Base-by-base conservation (phyloP, 2,888 invertebrate species). In the Eilema caniola region DNA sequence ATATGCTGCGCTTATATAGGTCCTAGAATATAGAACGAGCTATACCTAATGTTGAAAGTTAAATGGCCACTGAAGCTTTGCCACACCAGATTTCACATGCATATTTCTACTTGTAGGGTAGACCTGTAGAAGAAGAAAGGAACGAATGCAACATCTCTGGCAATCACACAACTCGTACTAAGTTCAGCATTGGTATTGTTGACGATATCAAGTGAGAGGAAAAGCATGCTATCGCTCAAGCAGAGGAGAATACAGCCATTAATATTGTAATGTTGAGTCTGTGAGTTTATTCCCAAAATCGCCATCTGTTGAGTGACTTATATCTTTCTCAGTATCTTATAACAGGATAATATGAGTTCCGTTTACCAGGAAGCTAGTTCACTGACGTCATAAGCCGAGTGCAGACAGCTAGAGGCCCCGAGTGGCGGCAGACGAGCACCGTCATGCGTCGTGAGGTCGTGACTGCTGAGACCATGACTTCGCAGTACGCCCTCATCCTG, bases 371-470 rank as follows among this genome's bases (percentile, higher is more conserved):
- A 67, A 67, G 24, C 47, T n/a, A 5, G 24, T 66, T 28, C 2
- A 24, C 41, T 61, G 61, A 67, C 25, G 37, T 67, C 67, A 67
- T 60, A 7, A 11, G 37, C n/a, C 14, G n/a, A 23, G n/a, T 53
- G n/a, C 28, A 47, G 47, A 25, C 11, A 5, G 47, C 47, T 47
- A 20, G 53, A 53, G n/a, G n/a, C 53, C 0, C n/a, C 8, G n/a
- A n/a, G 47, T 47, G 20, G 53, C 53, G n/a, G 53, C 20, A 56
- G 16, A 24, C 10, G 23, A 31, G 2, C 5, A 8, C n/a, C 66
- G 25, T 66, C 66, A 59, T 41, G 0, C 61, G n/a, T 61, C 61
- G 62, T 62, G 33, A 53, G 11, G 28, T 67, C 67, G 66, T 67
- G 67, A 61, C 53, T 61, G 10, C 23, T 2, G 61, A 28, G 67